Base-by-base conservation (phyloP, 2,113 vertebrate genomes). In the Aviceda subcristata region DNA sequence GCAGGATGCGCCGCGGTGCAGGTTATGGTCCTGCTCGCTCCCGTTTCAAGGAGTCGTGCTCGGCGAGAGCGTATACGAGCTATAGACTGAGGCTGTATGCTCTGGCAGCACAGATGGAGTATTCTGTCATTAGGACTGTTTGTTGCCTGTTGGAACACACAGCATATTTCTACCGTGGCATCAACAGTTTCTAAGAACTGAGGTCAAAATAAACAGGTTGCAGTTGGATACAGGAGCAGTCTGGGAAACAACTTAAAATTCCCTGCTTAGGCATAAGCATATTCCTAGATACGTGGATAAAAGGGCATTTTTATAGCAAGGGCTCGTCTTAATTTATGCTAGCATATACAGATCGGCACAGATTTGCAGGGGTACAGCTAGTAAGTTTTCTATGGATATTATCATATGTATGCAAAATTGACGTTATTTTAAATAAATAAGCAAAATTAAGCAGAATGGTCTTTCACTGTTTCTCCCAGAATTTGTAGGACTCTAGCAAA, bases 161-260 rank as follows among this genome's bases (percentile, higher is more conserved):
- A 94, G 97, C 97, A 93, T 96, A 95, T 97, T 98, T 97, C 97
- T 91, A 62, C 94, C 68, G 60, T 96, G 97, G 97, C 92, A 97
- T 87, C 96, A 97, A 95, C 97, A 97, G 92, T 97, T 97, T 97
- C 86, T 90, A 87, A 92, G 97, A 97, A 96, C 97, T 79, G 96
- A 92, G 98, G 98, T 98, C 98, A 97, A 94, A 97, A 97, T 97
- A 97, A 98, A 97, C 97, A 98, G 92, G 93, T 93, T 89, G 94
- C 92, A 81, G 94, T 88, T 92, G 95, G 43, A 87, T 75, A 36
- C 48, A 45, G 89, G 92, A 97, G 91, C 94, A 86, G 83, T 32
- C 94, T 78, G 68, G 71, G 76, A 79, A 46, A 45, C 86, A 78
- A 87, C 86, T 87, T 82, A 66, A 92, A 73, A 73, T 76, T 94